Evolutionary conservation across 23 tunicate genomes (phyloP).

Genomic region (Diplosoma virens): DNA sequence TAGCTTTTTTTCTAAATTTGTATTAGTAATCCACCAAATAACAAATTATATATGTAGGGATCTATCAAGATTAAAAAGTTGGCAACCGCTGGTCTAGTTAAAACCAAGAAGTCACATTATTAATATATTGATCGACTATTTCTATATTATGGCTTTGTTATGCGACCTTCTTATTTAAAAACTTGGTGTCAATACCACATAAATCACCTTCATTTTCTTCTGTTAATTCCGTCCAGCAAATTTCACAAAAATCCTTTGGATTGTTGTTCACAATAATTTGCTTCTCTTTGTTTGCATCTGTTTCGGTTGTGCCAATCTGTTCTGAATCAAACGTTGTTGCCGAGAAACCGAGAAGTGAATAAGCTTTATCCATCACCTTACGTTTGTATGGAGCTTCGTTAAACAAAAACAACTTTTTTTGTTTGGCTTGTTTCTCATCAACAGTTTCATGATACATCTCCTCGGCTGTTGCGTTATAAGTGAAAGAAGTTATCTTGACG

Average conservation of each 20-base stretch:
- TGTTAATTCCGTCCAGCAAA: conserved; percentile 12
- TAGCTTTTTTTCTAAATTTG: too few species aligned
- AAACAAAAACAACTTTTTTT: background rate
- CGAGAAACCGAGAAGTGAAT: background rate
- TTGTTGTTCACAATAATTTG: background rate
- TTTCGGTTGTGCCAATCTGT: too few species aligned
- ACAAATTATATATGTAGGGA: too few species aligned
- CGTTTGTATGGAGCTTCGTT: background rate
- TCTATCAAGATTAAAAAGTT: too few species aligned
- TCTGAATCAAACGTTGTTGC: too few species aligned
- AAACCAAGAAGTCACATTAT: too few species aligned
- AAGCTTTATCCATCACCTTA: background rate
- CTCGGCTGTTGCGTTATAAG: background rate
- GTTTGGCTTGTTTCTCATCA: background rate
- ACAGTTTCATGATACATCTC: background rate
- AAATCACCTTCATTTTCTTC: background rate
- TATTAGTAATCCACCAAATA: too few species aligned
- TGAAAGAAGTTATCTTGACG: background rate
- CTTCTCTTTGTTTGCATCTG: background rate
- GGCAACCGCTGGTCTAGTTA: too few species aligned
- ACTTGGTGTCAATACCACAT: background rate
- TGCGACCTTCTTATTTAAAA: too few species aligned
- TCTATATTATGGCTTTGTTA: too few species aligned
- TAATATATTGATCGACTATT: too few species aligned
- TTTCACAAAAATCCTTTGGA: conserved; percentile 30